These are phyloP conservation scores for Danio jaintianensis DNA, from an alignment of 2,797 vertebrate species.

Conservation along the genomic window DNA sequence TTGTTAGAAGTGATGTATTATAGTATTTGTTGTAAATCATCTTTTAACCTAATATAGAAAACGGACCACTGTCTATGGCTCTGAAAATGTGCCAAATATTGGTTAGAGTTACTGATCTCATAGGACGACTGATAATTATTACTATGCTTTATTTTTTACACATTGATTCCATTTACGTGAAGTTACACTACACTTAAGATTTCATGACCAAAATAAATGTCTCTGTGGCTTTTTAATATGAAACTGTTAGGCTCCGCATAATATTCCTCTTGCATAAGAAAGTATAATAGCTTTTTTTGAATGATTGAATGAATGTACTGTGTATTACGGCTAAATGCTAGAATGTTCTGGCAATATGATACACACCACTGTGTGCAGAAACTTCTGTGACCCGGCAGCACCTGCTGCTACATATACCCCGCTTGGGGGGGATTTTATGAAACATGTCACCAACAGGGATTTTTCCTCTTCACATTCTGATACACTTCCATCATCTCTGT, in stretches of 20 bases:
- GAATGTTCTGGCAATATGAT: conserved; percentile 44
- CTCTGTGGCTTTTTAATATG: conserved; percentile 37
- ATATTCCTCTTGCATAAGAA: conserved; percentile 4
- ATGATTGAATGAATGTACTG: conserved; percentile 32
- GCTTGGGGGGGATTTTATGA: conserved; percentile 28
- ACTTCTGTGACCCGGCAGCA: conserved; percentile 31
- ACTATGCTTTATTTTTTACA: conserved; percentile 19
- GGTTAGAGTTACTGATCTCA: conserved; percentile 29
- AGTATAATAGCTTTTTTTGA: conserved; percentile 20
- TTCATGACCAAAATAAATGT: conserved; percentile 18
- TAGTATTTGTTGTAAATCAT: conserved; percentile 46
- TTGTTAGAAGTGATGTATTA: conserved; percentile 52
- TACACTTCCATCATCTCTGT: conserved; percentile 39
- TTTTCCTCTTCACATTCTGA: conserved; percentile 15
- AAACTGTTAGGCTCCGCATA: neutral
- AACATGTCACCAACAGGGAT: conserved; percentile 25
- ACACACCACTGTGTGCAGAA: conserved; percentile 40
- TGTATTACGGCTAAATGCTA: conserved; percentile 50
- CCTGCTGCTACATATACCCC: conserved; percentile 18
- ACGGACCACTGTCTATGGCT: conserved; percentile 43
- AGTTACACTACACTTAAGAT: conserved; percentile 1
- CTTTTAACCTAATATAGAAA: conserved; percentile 50
- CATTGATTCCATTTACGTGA: conserved; percentile 12
- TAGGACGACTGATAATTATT: conserved; percentile 27
- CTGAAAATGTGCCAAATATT: conserved; percentile 55